Evolutionary conservation across 2,888 invertebrate genomes (phyloP), one percentile per base, ranked within the genome.

Genomic region (Macaria notata): DNA sequence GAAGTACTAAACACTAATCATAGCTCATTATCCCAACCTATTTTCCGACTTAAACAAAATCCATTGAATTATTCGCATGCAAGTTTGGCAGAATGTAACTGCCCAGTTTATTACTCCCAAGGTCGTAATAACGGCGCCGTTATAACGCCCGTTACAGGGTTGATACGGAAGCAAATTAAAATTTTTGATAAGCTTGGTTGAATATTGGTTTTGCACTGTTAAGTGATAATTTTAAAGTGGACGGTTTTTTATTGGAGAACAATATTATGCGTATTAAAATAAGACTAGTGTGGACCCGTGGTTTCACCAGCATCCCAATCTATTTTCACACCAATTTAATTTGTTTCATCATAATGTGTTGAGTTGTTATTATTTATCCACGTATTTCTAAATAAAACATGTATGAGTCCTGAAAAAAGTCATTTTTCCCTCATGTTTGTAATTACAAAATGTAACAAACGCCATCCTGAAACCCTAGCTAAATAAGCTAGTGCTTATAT

Each of bases 51-150:
- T 69, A 72, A 71, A 74, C 70, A 75, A 71, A 72, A 70, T 65
- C 68, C 69, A 69, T 71, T 73, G 70, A 75, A 75, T 77, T 74
- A 76, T 75, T 76, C 63, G 63, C 64, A 70, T 73, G 71, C 75
- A 76, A 71, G 71, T 76, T 70, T 62, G 61, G 63, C 63, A 56
- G 66, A 73, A 72, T 71, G 72, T 72, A 69, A 70, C 71, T 62
- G 66, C 62, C 45, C 54, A 56, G 59, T 78, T 79, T 79, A 79
- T 75, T 75, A 73, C 66, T 71, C 75, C 75, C 79, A 54, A 45
- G 76, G 41, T 66, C 59, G 67, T 71, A 72, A 73, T 79, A 78
- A 78, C 72, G 68, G 59, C 59, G 56, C 54, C 62, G 63, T 56
- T 64, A 68, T 62, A 66, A 68, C 66, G 30, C 50, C 60, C 55